Evolutionary conservation across 1,140 invertebrate genomes (phyloP), one percentile per base, ranked within the genome.

Genomic region (Amyelois transitella): DNA sequence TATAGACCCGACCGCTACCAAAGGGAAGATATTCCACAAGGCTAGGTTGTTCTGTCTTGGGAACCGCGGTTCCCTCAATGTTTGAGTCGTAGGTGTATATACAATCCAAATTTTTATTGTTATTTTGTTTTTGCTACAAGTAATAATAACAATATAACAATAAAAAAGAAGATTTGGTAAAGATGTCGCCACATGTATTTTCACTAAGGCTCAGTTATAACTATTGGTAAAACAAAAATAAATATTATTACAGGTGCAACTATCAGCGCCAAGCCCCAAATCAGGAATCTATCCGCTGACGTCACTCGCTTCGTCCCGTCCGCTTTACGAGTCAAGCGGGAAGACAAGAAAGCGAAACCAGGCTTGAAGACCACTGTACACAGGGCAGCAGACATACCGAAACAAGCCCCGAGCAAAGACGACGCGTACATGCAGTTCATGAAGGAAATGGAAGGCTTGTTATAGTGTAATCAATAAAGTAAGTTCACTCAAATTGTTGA

Each of bases 351-450:
- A 60, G 43, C 50, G 53, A 81, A 73, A 43, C 65, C 69, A 6
- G 69, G 72, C 8, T 72, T 67, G 47, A 61, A 80, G 6, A 55
- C 51, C 76, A 50, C 64, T 55, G 6, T 89, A 80, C 72, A 81
- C 73, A 63, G 77, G 77, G 69, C 75, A 62, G 51, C 81, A 0
- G 77, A 82, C 17, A 22, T 71, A 3, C 77, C 77, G 6, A 78
- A 91, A 59, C 72, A 87, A 17, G 87, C 88, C 24, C 93, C 92
- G 32, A 98, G 95, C 28, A 99, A 99, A 82, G 98, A 99, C 77
- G 97, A 99, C 80, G 98, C 97, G 25, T 99, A 99, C 75, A 94
- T 97, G 89, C 96, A 97, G 78, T 99, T 99, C 83, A 99, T 99
- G 97, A 94, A 95, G 86, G 98, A 99, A 91, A 98, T 99, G 97